Evolutionary conservation across 2,113 vertebrate species (phyloP).

Genomic region (Megalops atlanticus): DNA sequence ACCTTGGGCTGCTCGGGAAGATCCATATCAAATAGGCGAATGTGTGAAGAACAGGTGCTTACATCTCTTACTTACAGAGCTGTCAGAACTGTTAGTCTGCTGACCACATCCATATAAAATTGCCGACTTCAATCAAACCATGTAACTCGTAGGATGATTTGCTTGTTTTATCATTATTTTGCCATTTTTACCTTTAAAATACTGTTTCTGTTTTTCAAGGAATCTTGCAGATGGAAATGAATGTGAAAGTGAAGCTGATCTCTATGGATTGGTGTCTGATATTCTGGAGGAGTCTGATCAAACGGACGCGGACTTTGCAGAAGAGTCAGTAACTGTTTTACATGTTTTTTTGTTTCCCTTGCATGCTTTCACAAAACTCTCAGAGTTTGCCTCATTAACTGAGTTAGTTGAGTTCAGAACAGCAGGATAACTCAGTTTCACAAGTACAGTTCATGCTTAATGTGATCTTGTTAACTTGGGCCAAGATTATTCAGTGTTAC

Average conservation of each 20-base stretch:
- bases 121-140: not conserved
- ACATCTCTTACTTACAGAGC: not conserved
- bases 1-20: slow-evolving; percentile 58
- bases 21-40: slow-evolving; percentile 50
- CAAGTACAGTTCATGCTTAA: not conserved
- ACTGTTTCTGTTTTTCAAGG: slow-evolving; percentile 57
- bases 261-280: slow-evolving; percentile 87
- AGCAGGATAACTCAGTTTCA: not conserved
- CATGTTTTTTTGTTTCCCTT: not conserved
- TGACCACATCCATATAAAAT: not conserved
- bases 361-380: slow-evolving; percentile 15
- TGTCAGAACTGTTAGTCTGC: not conserved
- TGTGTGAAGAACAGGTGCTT: slow-evolving; percentile 57
- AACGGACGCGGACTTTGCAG: slow-evolving; percentile 71
- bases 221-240: slow-evolving; percentile 73
- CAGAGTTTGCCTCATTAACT: slow-evolving; percentile 28
- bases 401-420: not conserved
- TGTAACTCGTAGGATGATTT: not conserved
- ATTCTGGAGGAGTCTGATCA: slow-evolving; percentile 88
- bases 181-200: not conserved
- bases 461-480: not conserved
- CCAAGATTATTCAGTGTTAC: not conserved
- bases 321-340: slow-evolving; percentile 76
- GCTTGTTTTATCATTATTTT: not conserved
- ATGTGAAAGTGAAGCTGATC: slow-evolving; percentile 84